These are phyloP conservation scores for Poliocrania exsul DNA, from an alignment of 2,797 vertebrate genomes.

Conservation along the genomic window DNA sequence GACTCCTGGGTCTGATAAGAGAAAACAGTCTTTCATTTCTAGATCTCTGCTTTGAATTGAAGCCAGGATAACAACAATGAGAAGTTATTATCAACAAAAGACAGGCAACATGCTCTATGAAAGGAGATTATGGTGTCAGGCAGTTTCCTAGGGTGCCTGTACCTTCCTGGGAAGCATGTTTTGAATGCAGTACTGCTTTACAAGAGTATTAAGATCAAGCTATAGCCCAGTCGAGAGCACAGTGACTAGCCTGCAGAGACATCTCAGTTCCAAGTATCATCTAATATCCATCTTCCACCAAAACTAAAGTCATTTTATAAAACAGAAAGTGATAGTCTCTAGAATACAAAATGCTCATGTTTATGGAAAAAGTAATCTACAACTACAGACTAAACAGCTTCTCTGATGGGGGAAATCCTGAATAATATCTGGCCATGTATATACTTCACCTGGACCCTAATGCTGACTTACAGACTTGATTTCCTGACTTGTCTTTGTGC, in stretches of 20 bases:
- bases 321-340: background rate
- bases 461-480: background rate
- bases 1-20: background rate
- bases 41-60: background rate
- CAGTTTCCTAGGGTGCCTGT: background rate
- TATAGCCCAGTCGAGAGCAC: background rate
- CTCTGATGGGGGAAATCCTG: background rate
- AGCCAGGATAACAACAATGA: background rate
- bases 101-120: background rate
- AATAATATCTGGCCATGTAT: background rate
- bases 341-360: background rate
- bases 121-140: background rate
- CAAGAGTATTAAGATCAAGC: background rate
- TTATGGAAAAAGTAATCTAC: background rate
- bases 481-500: background rate
- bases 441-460: background rate
- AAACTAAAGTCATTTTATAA: background rate
- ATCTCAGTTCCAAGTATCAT: background rate
- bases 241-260: background rate
- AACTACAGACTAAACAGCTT: background rate
- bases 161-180: background rate
- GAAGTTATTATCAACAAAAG: background rate
- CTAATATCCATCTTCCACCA: background rate
- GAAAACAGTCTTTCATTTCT: background rate
- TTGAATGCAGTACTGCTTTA: background rate